Evolutionary conservation across 2,797 vertebrate species (phyloP).

Genomic region (Coregonus ussuriensis): DNA sequence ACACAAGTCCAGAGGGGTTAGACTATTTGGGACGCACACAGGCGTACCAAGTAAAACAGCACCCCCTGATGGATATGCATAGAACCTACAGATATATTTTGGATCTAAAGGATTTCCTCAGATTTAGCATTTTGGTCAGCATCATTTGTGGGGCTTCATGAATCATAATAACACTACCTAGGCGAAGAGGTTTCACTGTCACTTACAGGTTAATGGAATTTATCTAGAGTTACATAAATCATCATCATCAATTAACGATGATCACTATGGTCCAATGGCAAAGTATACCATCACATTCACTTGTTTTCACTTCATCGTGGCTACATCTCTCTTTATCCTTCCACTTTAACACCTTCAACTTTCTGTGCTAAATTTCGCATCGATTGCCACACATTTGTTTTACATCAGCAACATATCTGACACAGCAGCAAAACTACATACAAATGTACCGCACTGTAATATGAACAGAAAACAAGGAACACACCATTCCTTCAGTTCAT

Average conservation of each 20-base stretch:
- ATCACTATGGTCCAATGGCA: constrained; percentile 41
- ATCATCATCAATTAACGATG: constrained; percentile 33
- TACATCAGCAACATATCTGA: constrained; percentile 59
- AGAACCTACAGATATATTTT: constrained; percentile 31
- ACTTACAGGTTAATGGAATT: constrained; percentile 11
- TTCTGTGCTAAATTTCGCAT: constrained; percentile 46
- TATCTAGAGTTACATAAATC: constrained; percentile 29
- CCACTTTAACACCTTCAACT: constrained; percentile 31
- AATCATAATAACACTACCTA: constrained; percentile 21
- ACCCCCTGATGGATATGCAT: constrained; percentile 50
- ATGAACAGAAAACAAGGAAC: constrained; percentile 66
- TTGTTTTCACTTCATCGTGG: constrained; percentile 6
- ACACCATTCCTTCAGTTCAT: constrained; percentile 60
- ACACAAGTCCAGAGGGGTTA: constrained; percentile 49
- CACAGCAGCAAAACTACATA: constrained; percentile 64
- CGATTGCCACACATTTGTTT: constrained; percentile 52
- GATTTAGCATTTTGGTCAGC: constrained; percentile 13
- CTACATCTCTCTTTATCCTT: constrained; percentile 23
- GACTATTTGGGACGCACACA: background rate
- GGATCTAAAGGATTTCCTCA: constrained; percentile 9
- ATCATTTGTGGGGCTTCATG: constrained; percentile 21
- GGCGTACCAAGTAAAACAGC: constrained; percentile 39
- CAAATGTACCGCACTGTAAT: constrained; percentile 40
- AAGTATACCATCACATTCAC: constrained; percentile 31
- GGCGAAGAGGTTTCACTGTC: constrained; percentile 11